A percentile compares a stretch with the other conserved stretches of the same genome.
Conservation (phyloP, 1,140 invertebrate genomes). For the Euwallacea fornicatus region DNA sequence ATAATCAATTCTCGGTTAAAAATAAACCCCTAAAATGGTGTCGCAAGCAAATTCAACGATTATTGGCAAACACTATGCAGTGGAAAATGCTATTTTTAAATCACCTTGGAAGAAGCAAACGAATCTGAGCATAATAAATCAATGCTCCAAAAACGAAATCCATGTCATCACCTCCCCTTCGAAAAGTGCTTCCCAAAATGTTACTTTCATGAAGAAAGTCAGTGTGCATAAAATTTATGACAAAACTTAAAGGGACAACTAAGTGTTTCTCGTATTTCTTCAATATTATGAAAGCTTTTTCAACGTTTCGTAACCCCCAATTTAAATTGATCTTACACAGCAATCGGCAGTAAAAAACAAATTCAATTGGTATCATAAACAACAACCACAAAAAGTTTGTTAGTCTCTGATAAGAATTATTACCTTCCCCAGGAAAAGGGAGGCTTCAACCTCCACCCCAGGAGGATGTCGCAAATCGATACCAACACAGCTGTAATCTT, state of each 20-base stretch:
- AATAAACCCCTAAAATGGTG: too few species aligned
- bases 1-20: too few species aligned
- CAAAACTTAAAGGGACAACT: too few species aligned
- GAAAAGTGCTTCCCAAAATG: neutral
- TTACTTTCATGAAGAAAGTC: neutral
- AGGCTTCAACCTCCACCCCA: neutral
- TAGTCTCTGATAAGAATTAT: neutral
- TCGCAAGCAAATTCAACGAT: too few species aligned
- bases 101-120: neutral
- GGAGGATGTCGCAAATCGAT: neutral
- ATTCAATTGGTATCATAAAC: too few species aligned
- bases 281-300: neutral
- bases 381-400: neutral
- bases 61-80: neutral
- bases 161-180: neutral
- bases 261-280: neutral
- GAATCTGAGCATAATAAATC: neutral
- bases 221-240: neutral
- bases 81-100: neutral
- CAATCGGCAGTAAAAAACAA: too few species aligned
- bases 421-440: neutral
- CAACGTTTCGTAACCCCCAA: neutral
- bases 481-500: neutral
- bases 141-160: slow-evolving; percentile 12
- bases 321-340: too few species aligned